These are phyloP conservation scores for Burhinus bistriatus DNA, from an alignment of 2,113 vertebrate species.

Conservation along the genomic window DNA sequence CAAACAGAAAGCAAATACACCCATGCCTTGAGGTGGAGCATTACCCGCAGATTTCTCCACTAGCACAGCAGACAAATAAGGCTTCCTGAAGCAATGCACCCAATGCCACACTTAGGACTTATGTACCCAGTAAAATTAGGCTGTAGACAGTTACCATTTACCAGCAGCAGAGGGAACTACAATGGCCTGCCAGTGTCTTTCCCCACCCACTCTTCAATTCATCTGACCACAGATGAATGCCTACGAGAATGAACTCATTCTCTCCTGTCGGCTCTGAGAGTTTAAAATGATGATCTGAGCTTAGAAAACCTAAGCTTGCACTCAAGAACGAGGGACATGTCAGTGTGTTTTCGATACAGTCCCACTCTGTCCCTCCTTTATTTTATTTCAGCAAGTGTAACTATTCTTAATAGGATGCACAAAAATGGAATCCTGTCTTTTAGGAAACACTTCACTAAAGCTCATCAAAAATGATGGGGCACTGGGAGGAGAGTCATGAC, in stretches of 20 bases:
- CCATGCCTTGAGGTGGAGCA: neutral
- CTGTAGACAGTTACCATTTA: neutral
- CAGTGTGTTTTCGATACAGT: rapidly evolving
- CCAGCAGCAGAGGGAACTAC: neutral
- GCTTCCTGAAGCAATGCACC: neutral
- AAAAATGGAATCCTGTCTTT: neutral
- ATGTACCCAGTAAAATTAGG: rapidly evolving
- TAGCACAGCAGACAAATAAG: neutral
- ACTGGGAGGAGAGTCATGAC: neutral
- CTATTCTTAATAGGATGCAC: neutral
- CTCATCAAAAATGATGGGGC: neutral
- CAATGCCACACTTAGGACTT: neutral
- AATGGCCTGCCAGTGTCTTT: neutral
- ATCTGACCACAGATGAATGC: neutral
- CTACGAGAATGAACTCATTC: neutral
- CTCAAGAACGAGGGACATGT: neutral
- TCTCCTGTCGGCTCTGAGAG: neutral
- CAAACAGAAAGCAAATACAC: rapidly evolving
- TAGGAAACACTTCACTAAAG: neutral
- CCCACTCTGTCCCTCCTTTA: neutral
- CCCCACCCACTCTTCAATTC: neutral
- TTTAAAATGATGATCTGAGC: neutral
- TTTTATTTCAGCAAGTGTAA: neutral
- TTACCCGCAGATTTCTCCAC: neutral
- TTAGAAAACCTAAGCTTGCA: neutral